Evolutionary conservation across 2,113 vertebrate species (phyloP).

Genomic region (Neogobius melanostomus): DNA sequence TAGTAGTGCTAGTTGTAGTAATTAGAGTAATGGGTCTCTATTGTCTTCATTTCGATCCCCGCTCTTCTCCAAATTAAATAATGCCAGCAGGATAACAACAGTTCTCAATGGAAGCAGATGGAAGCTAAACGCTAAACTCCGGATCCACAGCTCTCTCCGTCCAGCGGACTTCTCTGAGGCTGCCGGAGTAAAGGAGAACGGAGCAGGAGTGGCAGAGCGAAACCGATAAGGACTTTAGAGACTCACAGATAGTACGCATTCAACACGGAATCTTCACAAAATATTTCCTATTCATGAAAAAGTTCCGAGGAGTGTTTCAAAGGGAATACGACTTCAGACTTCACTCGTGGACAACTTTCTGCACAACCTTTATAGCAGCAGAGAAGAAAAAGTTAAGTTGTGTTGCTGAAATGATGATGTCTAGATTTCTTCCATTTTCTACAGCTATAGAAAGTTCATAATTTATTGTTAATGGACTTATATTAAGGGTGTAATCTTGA

Average conservation of each 20-base stretch:
- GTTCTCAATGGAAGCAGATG: constrained; percentile 79
- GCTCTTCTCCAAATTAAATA: constrained; percentile 30
- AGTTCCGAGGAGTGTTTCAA: constrained; percentile 20
- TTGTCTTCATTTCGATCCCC: no score
- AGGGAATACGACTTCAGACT: constrained; percentile 8
- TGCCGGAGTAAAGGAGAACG: constrained; percentile 76
- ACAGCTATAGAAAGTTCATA: no score
- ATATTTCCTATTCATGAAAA: constrained; percentile 39
- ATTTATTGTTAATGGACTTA: no score
- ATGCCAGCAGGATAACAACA: constrained; percentile 50
- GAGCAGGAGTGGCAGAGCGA: constrained; percentile 54
- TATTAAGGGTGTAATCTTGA: no score
- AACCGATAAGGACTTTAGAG: constrained; percentile 48
- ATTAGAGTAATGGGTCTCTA: no score
- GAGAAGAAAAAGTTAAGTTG: neutral
- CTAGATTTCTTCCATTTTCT: no score
- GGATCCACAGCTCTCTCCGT: constrained; percentile 86
- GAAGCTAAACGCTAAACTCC: constrained; percentile 85
- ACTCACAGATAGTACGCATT: constrained; percentile 52
- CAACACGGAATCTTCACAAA: constrained; percentile 31
- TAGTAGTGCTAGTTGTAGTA: no score
- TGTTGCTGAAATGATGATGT: neutral
- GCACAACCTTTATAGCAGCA: neutral
- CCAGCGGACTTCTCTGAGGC: constrained; percentile 79
- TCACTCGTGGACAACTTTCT: neutral